phyloP scores from a whole-genome alignment of 2,888 invertebrate species.

The Cerceris ruficornis region DNA sequence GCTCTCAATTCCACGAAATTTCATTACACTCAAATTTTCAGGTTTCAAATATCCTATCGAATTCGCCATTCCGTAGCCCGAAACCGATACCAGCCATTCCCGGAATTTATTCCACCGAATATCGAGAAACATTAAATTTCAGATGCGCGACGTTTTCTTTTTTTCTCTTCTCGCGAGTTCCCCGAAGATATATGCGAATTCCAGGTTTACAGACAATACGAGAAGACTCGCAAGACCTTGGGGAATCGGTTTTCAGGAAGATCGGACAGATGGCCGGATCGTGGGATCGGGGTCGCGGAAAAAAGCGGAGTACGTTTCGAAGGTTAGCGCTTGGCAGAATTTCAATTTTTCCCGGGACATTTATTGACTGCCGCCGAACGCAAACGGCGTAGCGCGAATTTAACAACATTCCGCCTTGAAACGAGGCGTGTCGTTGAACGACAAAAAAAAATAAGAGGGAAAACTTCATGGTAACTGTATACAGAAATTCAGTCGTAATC shows the following conservation, averaged over 20 bases:
- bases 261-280: slow-evolving; percentile 1
- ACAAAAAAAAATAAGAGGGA: neutral
- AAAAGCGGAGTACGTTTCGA: slow-evolving; percentile 18
- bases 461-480: neutral
- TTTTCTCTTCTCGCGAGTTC: neutral
- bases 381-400: slow-evolving; percentile 29
- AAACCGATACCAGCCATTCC: too few relatives aligned
- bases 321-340: slow-evolving; percentile 40
- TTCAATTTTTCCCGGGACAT: slow-evolving; percentile 48
- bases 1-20: too few relatives aligned
- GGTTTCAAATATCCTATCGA: too few relatives aligned
- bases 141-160: too few relatives aligned
- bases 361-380: slow-evolving; percentile 44
- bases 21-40: too few relatives aligned
- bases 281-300: slow-evolving; percentile 25
- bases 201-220: neutral
- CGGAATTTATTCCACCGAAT: too few relatives aligned
- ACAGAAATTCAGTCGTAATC: too few relatives aligned
- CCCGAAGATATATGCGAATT: neutral
- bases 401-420: slow-evolving; percentile 6
- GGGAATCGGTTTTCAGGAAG: neutral
- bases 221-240: neutral
- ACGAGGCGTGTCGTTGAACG: neutral
- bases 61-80: too few relatives aligned
- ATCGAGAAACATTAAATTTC: too few relatives aligned